Evolutionary conservation across 1,140 invertebrate species (phyloP), one percentile per base, ranked within the genome.

Genomic region (Drosophila azteca): DNA sequence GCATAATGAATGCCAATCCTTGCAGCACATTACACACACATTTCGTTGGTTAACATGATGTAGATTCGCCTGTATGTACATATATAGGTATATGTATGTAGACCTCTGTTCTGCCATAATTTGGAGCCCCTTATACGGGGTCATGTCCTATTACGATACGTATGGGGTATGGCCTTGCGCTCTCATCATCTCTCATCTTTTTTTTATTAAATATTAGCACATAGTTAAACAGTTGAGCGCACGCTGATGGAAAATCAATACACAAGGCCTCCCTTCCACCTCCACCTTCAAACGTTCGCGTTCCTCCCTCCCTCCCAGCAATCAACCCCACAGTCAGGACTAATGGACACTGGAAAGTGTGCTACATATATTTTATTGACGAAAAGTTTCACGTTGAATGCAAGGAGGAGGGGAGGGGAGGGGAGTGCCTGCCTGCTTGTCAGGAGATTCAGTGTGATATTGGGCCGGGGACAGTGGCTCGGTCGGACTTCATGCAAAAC

Each of bases 181-280:
- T 17, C 45, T 11, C 52, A 41, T 41, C 29, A 15, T 31, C 31
- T 20, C 17, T 20, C 17, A 20, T 20, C 17, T 20, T 26, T 65
- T 63, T 88, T 88, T 87, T 83, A 88, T 83, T 87, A 87, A 79
- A 88, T 88, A 88, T 87, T 88, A 87, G 83, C 83, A 87, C 83
- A 82, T 79, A 73, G 79, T 88, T 82, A 88, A 87, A 68, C 79
- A 88, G 83, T 79, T 82, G 66, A 83, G 67, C 65, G 83, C 65
- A 53, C 71, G 45, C 83, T 87, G 83, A 87, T 87, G 83, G 76
- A 87, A 87, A 87, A 87, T 87, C 83, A 88, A 87, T 87, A 88
- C 59, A 69, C 46, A 62, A n/a, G 24, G 44, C 13, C 39, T n/a
- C 13, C 64, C 17, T 11, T 15, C 53, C 15, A 13, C 51, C 17